A percentile compares a stretch with the other conserved stretches of the same genome.
Conservation (phyloP, 2,888 invertebrate genomes). For the Tipula helvola region DNA sequence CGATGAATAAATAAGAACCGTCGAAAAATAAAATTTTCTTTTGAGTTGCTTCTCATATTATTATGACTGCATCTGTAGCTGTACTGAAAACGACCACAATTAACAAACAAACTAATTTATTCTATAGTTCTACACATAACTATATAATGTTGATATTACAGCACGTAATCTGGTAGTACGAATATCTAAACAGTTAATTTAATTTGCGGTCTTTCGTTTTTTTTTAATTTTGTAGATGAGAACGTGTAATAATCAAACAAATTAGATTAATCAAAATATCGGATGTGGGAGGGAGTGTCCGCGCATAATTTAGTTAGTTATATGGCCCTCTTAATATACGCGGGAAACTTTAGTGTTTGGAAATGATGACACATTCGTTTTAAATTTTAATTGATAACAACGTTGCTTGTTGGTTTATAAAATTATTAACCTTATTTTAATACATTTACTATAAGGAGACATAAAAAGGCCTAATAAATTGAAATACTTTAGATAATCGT, state of each 20-base stretch:
- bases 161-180: neutral
- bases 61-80: neutral
- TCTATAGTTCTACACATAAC: neutral
- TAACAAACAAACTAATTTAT: neutral
- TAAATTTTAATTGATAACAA: neutral
- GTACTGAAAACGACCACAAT: neutral
- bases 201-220: neutral
- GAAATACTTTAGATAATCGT: no score
- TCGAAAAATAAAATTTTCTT: neutral
- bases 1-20: neutral
- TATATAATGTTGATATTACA: neutral
- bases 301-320: neutral
- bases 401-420: neutral
- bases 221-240: neutral
- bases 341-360: neutral
- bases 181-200: no score
- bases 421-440: no score
- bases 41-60: neutral
- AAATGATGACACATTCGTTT: neutral
- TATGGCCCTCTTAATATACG: neutral
- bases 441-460: no score
- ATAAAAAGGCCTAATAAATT: no score
- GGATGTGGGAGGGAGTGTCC: neutral
- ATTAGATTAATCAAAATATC: neutral
- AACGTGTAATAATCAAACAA: neutral